phyloP scores from a whole-genome alignment of 2,797 vertebrate genomes.

The Esox masquinongy region DNA sequence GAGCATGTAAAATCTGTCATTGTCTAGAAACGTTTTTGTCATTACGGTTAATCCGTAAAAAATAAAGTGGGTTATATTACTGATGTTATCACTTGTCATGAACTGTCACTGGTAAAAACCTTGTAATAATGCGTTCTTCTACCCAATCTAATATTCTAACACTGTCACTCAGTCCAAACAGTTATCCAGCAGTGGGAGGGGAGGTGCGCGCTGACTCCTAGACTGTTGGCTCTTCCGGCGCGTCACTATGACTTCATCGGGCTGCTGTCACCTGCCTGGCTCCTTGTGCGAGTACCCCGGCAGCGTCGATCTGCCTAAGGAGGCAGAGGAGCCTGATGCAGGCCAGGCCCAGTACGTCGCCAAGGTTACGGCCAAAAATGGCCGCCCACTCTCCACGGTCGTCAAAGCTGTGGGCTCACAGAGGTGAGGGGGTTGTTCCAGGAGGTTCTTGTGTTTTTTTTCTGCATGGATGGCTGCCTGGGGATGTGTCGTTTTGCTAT shows the following conservation, averaged over 20 bases:
- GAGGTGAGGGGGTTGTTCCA: constrained; percentile 73
- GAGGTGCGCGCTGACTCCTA: background rate
- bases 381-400: constrained; percentile 88
- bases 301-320: constrained; percentile 84
- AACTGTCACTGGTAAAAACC: background rate
- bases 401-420: constrained; percentile 91
- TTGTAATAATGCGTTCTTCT: background rate
- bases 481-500: background rate
- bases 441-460: background rate
- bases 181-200: background rate
- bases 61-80: no score
- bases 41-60: no score
- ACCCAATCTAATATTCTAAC: background rate
- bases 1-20: background rate
- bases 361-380: constrained; percentile 92
- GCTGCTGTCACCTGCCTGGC: constrained; percentile 93
- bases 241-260: constrained; percentile 84
- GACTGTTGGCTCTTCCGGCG: background rate
- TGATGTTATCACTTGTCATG: no score
- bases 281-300: constrained; percentile 91
- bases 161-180: background rate
- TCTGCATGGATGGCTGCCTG: background rate
- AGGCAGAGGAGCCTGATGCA: constrained; percentile 83
- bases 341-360: constrained; percentile 88
- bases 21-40: background rate